phyloP scores from a whole-genome alignment of 2,797 vertebrate species.

The Scomberomorus guttatus region DNA sequence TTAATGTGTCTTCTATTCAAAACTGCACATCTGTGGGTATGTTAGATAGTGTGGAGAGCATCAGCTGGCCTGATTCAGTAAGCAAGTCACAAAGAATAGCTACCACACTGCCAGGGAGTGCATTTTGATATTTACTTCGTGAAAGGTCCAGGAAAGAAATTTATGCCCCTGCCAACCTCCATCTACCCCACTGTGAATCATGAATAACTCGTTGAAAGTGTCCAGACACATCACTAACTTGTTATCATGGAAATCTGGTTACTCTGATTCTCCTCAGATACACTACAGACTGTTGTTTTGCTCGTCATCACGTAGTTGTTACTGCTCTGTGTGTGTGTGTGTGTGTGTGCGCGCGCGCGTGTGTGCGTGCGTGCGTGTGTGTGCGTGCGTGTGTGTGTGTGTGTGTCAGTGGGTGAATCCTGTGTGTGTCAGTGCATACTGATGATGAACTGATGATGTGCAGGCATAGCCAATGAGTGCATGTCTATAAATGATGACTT shows the following conservation, averaged over 20 bases:
- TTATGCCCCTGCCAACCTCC: background rate
- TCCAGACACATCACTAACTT: slow-evolving; percentile 7
- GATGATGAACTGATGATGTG: background rate
- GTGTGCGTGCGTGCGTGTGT: too few relatives aligned
- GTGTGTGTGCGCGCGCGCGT: too few relatives aligned
- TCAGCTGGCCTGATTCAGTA: background rate
- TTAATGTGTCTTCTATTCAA: slow-evolving; percentile 35
- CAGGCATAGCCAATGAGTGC: background rate
- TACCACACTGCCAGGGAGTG: background rate
- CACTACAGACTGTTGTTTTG: background rate
- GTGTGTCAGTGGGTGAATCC: too few relatives aligned
- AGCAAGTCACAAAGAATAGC: background rate
- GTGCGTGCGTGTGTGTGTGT: background rate
- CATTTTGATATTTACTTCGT: background rate
- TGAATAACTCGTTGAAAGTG: background rate
- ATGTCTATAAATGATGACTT: background rate
- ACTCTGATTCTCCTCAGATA: background rate
- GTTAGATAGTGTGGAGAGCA: slow-evolving; percentile 7
- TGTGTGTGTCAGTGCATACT: background rate
- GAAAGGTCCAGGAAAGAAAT: background rate
- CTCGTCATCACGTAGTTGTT: background rate
- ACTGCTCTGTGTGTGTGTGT: background rate
- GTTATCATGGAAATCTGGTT: slow-evolving; percentile 19
- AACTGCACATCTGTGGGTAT: background rate
- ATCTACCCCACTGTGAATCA: slow-evolving; percentile 15